A percentile compares a stretch with the other conserved stretches of the same genome.
Conservation (phyloP, 2,113 vertebrate species). For the Myrmecobius fasciatus region DNA sequence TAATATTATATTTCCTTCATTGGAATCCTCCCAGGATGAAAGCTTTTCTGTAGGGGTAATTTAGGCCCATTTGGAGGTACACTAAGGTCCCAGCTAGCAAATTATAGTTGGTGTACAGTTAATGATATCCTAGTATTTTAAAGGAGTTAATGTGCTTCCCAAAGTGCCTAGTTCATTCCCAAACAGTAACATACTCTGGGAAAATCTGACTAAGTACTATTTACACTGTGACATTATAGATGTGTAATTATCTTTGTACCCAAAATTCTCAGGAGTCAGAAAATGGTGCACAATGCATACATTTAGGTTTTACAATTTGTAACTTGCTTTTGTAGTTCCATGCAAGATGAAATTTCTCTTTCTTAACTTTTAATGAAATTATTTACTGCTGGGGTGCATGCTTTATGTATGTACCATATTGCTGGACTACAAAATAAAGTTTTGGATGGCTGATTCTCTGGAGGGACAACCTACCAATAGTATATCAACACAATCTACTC, state of each 20-base stretch:
- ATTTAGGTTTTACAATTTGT: neutral
- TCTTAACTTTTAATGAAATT: neutral
- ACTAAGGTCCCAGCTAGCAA: neutral
- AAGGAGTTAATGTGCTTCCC: conserved; percentile 17
- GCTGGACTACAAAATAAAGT: neutral
- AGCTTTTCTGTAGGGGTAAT: neutral
- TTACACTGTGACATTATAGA: neutral
- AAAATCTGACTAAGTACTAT: conserved; percentile 6
- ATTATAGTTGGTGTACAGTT: conserved; percentile 1
- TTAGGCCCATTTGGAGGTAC: neutral
- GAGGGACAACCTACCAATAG: neutral
- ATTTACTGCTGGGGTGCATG: neutral
- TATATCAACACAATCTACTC: neutral
- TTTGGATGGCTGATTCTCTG: neutral
- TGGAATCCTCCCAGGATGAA: neutral
- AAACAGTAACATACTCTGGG: neutral
- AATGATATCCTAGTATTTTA: conserved; percentile 1
- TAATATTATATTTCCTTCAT: neutral
- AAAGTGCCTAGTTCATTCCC: neutral
- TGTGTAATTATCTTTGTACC: neutral
- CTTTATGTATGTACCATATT: neutral
- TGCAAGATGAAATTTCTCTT: neutral
- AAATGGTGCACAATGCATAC: neutral
- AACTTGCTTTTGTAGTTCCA: neutral
- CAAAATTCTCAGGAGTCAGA: neutral